Base-by-base conservation (phyloP, 2,113 vertebrate species). In the Solenodon paradoxus region DNA sequence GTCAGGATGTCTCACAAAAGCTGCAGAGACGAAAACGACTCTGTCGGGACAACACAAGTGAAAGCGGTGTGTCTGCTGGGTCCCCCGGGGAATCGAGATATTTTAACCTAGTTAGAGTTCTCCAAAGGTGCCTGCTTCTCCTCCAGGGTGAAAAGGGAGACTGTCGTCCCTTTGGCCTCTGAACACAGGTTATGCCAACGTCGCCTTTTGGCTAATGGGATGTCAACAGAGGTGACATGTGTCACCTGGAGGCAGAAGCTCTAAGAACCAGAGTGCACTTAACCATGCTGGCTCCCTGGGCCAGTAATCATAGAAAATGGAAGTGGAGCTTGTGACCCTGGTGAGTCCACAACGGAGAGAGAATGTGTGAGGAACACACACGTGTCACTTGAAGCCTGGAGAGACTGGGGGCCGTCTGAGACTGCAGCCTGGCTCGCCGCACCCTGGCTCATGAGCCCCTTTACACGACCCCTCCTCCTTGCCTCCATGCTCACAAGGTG, bases 11-110 rank as follows among this genome's bases (percentile, higher is more conserved):
- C 49, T 45, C 16, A 45, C 4, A 55, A 55, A 61, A 61, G 32
- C 30, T 3, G 66, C 4, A 55, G 1, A 2, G 22, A 35, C 19
- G 24, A 66, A 69, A 28, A 40, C 28, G 55, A 40, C 59, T 42
- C 49, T 3, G 10, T 7, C 24, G 0, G 12, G 12, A 7, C 12
- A 1, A 0, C 4, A 0, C 1, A 13, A 7, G 74, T 47, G 24
- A 55, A 49, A 5, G 22, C 22, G 11, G 17, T 20, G 12, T 45
- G 57, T 40, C 78, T 47, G 30, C 22, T 35, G 6, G 1, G 30
- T n/a, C n/a, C n/a, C n/a, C 15, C 13, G 1, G 5, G 59, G 9
- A 12, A n/a, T n/a, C n/a, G n/a, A n/a, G n/a, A n/a, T n/a, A n/a
- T n/a, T n/a, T n/a, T n/a, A n/a, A n/a, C n/a, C n/a, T n/a, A n/a